Evolutionary conservation across 1,140 invertebrate genomes (phyloP), one percentile per base, ranked within the genome.

Genomic region (Conopomorpha cramerella): DNA sequence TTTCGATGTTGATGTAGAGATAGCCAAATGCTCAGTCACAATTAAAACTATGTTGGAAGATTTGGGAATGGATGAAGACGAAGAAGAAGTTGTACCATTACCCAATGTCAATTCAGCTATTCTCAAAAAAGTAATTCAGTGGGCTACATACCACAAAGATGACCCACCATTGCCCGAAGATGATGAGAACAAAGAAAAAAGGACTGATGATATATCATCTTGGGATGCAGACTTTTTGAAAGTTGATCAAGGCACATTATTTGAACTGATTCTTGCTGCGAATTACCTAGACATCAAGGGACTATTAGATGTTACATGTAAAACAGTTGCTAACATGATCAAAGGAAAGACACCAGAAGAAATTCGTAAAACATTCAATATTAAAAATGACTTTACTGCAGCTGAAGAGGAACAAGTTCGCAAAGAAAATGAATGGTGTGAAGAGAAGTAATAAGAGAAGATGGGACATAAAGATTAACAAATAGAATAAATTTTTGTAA

Each of bases 221-320:
- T 99, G 97, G 97, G 98, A 99, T 83, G 93, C 95, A 0, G 98
- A 99, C 70, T 99, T 99, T 56, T 79, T 99, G 0, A 99, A 92
- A 81, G 92, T 95, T 3, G 97, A 99, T 67, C 94, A 96, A 71
- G 96, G 96, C 34, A 99, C 96, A 8, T 76, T 99, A 1, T 99
- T 99, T 68, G 96, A 98, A 79, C 77, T 99, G 8, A 99, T 91
- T 41, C 64, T 90, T 80, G 96, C 96, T 26, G 97, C 98, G 12
- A 99, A 99, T 76, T 99, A 99, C 74, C 79, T 99, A 50, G 97
- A 99, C 63, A 99, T 99, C 39, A 98, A 98, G 74, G 91, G 96
- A 2, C 81, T 99, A 14, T 68, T 99, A 30, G 96, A 99, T 78
- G 95, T 99, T 0, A 98, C 96, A 0, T 99, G 96, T 78, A 99